Evolutionary conservation across 1,140 invertebrate genomes (phyloP), one percentile per base, ranked within the genome.

Genomic region (Maniola jurtina): DNA sequence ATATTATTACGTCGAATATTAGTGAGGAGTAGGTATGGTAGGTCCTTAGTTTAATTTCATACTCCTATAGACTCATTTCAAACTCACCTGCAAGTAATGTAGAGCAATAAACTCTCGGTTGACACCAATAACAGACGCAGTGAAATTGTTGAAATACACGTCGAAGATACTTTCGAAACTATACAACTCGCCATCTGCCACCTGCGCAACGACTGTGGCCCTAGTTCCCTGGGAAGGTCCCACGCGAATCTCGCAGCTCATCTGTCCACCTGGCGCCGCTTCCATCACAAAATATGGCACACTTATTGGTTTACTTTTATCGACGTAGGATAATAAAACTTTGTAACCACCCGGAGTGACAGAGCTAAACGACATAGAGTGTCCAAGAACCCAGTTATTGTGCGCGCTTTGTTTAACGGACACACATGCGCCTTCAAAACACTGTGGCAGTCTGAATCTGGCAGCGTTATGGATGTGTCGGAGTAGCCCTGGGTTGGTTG

Each of bases 271-370:
- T 0, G 88, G 88, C 9, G 88, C 88, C 7, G 86, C 86, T 71
- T 90, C 86, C 83, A 90, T 86, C 36, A 90, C 80, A 54, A 90
- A 90, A 58, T 90, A 90, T 0, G 88, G 88, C 25, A 88, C 47
- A 1, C 70, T 71, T 9, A 73, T 58, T 0, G 74, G 71, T 34
- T 84, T 90, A 6, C 67, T 68, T 61, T 81, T 88, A 64, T 88
- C 80, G 9, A 79, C 72, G 55, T 90, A 89, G 0, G 88, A 90
- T 13, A 89, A 36, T 33, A 90, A 66, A 8, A 89, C 35, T 70
- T 88, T 90, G 58, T 90, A 90, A 9, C 88, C 88, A 5, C 88
- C 85, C 9, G 88, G 88, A 5, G 88, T 83, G 6, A 90, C 88
- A 4, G 88, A 89, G 69, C 88, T 90, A 35, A 89, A 89, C 1